These are phyloP conservation scores for Daboia siamensis DNA, from an alignment of 2,113 vertebrate species.

Conservation along the genomic window DNA sequence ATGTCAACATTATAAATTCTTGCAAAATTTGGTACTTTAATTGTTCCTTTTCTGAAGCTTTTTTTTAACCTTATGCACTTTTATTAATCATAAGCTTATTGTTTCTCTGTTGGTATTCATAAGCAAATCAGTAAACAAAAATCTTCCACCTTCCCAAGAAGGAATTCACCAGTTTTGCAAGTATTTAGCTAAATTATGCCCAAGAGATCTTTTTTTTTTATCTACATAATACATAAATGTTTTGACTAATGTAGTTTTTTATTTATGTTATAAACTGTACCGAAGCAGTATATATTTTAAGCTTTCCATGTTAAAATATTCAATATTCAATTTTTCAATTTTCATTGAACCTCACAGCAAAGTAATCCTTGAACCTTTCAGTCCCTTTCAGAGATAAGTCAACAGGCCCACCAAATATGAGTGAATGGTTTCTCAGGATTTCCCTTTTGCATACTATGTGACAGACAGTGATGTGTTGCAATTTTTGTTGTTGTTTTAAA, in stretches of 20 bases:
- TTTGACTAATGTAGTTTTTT: not conserved
- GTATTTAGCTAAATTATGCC: not conserved
- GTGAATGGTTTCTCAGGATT: not conserved
- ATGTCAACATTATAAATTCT: not conserved
- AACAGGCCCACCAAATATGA: rapidly evolving
- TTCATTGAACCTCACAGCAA: not conserved
- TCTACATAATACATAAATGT: not conserved
- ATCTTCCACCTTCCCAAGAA: not conserved
- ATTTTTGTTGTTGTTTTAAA: not conserved
- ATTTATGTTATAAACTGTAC: not conserved
- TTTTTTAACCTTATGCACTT: not conserved
- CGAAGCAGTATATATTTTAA: not conserved
- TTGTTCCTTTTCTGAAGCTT: not conserved
- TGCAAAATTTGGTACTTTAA: not conserved
- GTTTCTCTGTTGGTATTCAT: not conserved
- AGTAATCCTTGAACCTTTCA: not conserved
- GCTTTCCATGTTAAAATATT: not conserved
- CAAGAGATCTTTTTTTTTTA: not conserved
- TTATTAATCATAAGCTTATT: not conserved
- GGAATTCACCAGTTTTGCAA: not conserved
- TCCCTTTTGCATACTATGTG: rapidly evolving
- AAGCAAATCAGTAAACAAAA: not conserved
- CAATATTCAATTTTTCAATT: not conserved
- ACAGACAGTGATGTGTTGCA: not conserved
- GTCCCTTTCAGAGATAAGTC: not conserved